A percentile compares a stretch with the other conserved stretches of the same genome.
These are phyloP conservation scores for Brachyalestes nurse DNA, from an alignment of 2,797 vertebrate species.

Conservation along the genomic window DNA sequence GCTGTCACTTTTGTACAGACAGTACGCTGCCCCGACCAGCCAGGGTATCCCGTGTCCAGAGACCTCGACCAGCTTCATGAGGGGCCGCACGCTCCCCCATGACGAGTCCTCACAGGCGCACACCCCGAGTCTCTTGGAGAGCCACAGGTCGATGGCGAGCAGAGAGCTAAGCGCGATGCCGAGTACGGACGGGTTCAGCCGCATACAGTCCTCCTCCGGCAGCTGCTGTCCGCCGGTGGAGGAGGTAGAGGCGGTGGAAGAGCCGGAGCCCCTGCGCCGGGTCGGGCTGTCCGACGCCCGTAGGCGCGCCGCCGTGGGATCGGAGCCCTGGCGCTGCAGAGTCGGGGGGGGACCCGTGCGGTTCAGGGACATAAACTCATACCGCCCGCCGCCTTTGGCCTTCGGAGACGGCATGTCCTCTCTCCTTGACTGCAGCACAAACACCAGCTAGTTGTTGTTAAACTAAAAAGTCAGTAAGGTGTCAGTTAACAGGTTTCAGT, in stretches of 20 bases:
- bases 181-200: conserved; percentile 89
- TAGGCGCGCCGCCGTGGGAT: conserved; percentile 80
- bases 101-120: conserved; percentile 91
- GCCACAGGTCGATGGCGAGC: conserved; percentile 93
- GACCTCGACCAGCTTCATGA: conserved; percentile 95
- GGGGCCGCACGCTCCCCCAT: conserved; percentile 89
- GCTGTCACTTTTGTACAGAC: conserved; percentile 89
- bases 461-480: background rate
- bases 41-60: conserved; percentile 95
- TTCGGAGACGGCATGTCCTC: conserved; percentile 81
- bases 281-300: conserved; percentile 85
- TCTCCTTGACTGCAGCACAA: background rate
- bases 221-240: conserved; percentile 63
- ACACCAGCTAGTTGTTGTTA: background rate
- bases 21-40: conserved; percentile 88
- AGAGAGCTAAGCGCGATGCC: conserved; percentile 90
- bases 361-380: conserved; percentile 84
- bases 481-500: background rate
- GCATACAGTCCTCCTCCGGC: conserved; percentile 88
- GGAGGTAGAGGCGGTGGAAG: conserved; percentile 73
- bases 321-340: conserved; percentile 78
- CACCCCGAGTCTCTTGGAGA: conserved; percentile 92
- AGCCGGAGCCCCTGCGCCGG: conserved; percentile 84
- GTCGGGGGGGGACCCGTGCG: conserved; percentile 71
- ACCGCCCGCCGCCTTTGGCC: conserved; percentile 76